Base-by-base conservation (phyloP, 2,888 invertebrate genomes). In the Adelphocoris suturalis region DNA sequence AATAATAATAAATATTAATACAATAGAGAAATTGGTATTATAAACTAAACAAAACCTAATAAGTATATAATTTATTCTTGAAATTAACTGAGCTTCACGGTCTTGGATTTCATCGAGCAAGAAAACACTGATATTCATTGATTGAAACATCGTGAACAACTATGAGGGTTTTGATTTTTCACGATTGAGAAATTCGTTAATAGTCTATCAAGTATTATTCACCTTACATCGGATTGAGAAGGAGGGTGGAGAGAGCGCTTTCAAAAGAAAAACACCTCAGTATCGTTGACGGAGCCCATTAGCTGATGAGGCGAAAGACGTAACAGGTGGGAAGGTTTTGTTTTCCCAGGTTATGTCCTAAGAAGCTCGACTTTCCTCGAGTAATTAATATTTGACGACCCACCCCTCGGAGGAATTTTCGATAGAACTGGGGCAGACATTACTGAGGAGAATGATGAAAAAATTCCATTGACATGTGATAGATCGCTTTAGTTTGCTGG, bases 261-360 rank as follows among this genome's bases (percentile, higher is more conserved):
- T 61, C n/a, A n/a, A 9, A 61, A 61, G 61, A 16, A 61, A 19
- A 61, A 61, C 61, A 61, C 61, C 61, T 61, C n/a, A n/a, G 61
- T n/a, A 61, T 61, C 16, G 16, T 19, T 19, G 19, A 19, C 61
- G 16, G 61, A 37, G 19, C 16, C 61, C 61, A 61, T 61, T 61
- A 61, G 61, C 61, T 61, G 61, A 61, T 61, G 61, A 61, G 61
- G 61, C 61, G 61, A 19, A 61, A 61, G 61, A 52, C 61, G 61
- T 61, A 61, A 61, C 61, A 61, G n/a, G 52, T 12, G 12, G 61
- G 61, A 0, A n/a, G 19, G 16, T 61, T 61, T 61, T 61, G 61
- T 61, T 61, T 61, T 19, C n/a, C 19, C 61, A 61, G n/a, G 61
- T 61, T 61, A 61, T 61, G n/a, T 9, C 61, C 61, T 1, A 61